phyloP scores from a whole-genome alignment of 2,113 vertebrate genomes.

The Donacobius atricapilla region DNA sequence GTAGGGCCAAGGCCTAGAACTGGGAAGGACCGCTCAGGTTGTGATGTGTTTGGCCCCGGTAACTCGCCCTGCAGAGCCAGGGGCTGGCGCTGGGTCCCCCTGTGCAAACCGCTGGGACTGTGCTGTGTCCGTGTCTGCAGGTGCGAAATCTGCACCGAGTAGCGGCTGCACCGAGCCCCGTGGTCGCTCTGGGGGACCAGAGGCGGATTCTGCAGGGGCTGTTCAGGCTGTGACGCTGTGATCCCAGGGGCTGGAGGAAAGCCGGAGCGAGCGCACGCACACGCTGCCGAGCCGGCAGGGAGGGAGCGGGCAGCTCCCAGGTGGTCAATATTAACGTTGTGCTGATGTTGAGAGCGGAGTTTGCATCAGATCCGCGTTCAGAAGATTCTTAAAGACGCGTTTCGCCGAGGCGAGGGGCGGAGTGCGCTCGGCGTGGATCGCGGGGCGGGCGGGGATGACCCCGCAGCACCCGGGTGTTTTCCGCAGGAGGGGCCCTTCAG shows the following conservation, averaged over 20 bases:
- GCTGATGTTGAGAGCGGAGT: background rate
- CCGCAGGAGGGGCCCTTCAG: fast-evolving
- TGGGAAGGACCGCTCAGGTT: fast-evolving
- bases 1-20: background rate
- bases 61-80: background rate
- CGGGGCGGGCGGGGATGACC: background rate
- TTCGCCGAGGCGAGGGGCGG: background rate
- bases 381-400: background rate
- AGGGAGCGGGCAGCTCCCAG: background rate
- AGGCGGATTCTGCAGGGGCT: background rate
- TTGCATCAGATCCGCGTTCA: background rate
- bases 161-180: background rate
- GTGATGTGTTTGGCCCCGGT: fast-evolving
- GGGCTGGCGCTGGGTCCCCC: background rate
- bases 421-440: background rate
- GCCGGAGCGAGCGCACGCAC: fast-evolving
- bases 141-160: fast-evolving
- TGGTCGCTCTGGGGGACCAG: fast-evolving
- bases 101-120: background rate
- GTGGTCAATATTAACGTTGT: background rate
- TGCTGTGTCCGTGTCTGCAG: fast-evolving
- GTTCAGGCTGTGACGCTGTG: background rate
- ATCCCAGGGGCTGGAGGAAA: background rate
- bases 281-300: background rate
- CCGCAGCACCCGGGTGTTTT: background rate